Evolutionary conservation across 1,140 invertebrate genomes (phyloP).

Genomic region (Polypedilum pembai): DNA sequence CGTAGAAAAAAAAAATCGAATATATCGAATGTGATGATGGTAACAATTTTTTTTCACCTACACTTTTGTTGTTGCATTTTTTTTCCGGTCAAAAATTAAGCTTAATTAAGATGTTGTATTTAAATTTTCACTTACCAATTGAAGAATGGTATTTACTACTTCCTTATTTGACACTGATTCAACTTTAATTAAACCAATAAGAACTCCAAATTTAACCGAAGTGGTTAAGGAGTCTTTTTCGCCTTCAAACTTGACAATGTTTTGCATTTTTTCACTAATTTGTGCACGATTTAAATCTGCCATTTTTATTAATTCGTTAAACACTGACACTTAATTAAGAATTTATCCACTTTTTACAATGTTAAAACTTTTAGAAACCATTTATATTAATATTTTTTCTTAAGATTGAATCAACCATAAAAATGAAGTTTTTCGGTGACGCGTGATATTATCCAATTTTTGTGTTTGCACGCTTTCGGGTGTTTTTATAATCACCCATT

Average conservation of each 20-base stretch:
- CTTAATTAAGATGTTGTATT: not conserved
- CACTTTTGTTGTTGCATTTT: slow-evolving; percentile 24
- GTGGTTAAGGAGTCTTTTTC: not conserved
- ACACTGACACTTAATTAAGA: not conserved
- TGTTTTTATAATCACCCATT: no score
- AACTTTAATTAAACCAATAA: slow-evolving; percentile 25
- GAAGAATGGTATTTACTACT: slow-evolving; percentile 19
- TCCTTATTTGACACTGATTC: slow-evolving; percentile 24
- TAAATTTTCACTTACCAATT: slow-evolving; percentile 16
- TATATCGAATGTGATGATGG: slow-evolving; percentile 17
- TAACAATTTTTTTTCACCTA: slow-evolving; percentile 20
- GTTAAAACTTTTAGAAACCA: slow-evolving; percentile 13
- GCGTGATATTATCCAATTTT: not conserved
- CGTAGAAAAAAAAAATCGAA: slow-evolving; percentile 18
- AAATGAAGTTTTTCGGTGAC: slow-evolving; percentile 17
- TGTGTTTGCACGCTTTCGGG: no score
- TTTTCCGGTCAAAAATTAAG: not conserved
- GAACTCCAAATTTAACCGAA: slow-evolving; percentile 10
- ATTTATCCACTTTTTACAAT: slow-evolving; percentile 26
- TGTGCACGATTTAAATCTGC: not conserved
- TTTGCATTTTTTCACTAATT: slow-evolving; percentile 20
- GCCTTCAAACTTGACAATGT: slow-evolving; percentile 23
- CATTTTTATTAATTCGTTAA: not conserved
- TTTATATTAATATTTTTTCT: slow-evolving; percentile 8
- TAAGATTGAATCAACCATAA: slow-evolving; percentile 18